These are phyloP conservation scores for Chloroceryle amazona DNA, from an alignment of 2,797 vertebrate genomes.

Conservation along the genomic window DNA sequence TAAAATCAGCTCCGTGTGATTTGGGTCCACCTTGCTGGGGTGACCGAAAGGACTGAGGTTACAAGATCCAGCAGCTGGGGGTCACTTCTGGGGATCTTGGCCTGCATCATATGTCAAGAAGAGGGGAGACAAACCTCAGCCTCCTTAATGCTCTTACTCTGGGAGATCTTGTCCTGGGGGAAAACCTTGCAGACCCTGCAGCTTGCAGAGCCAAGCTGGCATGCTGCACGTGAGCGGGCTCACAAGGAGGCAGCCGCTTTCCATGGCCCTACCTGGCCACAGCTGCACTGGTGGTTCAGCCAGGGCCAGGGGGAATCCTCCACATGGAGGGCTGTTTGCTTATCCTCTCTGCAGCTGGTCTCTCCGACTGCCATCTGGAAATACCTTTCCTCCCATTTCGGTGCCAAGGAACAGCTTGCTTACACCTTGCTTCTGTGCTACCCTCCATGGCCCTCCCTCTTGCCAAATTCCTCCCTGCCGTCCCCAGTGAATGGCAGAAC, in stretches of 20 bases:
- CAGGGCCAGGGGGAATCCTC: constrained; percentile 4
- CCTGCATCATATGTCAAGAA: background rate
- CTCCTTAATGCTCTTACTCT: background rate
- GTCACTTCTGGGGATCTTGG: background rate
- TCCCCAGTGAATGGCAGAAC: background rate
- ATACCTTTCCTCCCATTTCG: background rate
- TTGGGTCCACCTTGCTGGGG: background rate
- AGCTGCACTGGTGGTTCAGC: background rate
- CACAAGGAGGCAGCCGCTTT: fast-evolving
- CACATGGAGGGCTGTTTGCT: background rate
- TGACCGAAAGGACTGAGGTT: background rate
- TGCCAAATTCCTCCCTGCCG: background rate
- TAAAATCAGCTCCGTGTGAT: background rate
- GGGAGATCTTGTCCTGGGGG: background rate
- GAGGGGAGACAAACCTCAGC: background rate
- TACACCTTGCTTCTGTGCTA: background rate
- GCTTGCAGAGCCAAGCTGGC: background rate
- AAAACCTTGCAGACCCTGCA: background rate
- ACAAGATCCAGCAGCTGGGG: background rate
- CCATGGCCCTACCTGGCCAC: background rate
- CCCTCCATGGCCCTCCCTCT: background rate
- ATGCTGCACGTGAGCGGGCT: fast-evolving
- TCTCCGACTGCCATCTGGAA: background rate
- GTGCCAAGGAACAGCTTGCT: constrained; percentile 14
- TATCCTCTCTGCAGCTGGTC: background rate